These are phyloP conservation scores for Paragorgia papillata DNA, from an alignment of 92 coral and sea anemone species.

Conservation along the genomic window DNA sequence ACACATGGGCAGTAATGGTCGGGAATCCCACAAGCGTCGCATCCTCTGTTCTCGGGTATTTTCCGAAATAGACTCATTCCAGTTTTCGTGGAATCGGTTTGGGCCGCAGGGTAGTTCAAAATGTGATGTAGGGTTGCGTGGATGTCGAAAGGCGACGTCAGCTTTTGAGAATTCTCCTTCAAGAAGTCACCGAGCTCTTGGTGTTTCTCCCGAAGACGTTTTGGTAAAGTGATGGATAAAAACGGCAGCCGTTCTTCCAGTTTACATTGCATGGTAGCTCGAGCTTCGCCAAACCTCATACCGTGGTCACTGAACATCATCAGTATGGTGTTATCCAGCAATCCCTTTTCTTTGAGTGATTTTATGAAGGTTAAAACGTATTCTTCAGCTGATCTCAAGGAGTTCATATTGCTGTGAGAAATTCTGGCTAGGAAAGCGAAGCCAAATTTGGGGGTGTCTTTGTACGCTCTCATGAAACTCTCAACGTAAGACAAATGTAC, in stretches of 20 bases:
- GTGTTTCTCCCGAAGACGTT: slow-evolving; percentile 54
- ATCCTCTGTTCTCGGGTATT: slow-evolving; percentile 71
- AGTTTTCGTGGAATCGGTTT: slow-evolving; percentile 43
- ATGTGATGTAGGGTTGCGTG: slow-evolving; percentile 81
- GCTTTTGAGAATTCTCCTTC: slow-evolving; percentile 59
- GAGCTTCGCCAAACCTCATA: slow-evolving; percentile 72
- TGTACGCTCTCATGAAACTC: slow-evolving; percentile 78
- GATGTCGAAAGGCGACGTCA: slow-evolving; percentile 90
- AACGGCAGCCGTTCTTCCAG: slow-evolving; percentile 89
- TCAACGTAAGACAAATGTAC: slow-evolving; percentile 84
- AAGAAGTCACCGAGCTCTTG: slow-evolving; percentile 52
- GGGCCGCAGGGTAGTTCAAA: slow-evolving; percentile 64
- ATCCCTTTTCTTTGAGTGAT: slow-evolving; percentile 51
- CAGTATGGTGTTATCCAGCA: slow-evolving; percentile 70
- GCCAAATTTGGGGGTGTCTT: slow-evolving; percentile 75
- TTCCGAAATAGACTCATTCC: slow-evolving; percentile 70
- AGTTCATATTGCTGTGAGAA: slow-evolving; percentile 63
- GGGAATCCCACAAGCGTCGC: slow-evolving; percentile 75
- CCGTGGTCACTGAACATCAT: slow-evolving; percentile 89
- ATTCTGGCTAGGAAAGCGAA: slow-evolving; percentile 71
- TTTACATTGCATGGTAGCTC: slow-evolving; percentile 79
- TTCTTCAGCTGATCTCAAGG: slow-evolving; percentile 46
- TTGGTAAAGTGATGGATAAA: slow-evolving; percentile 82
- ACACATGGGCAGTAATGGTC: slow-evolving; percentile 97
- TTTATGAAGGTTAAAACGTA: slow-evolving; percentile 66